phyloP scores from a whole-genome alignment of 1,140 invertebrate species.

The Nixonia krombeini region DNA sequence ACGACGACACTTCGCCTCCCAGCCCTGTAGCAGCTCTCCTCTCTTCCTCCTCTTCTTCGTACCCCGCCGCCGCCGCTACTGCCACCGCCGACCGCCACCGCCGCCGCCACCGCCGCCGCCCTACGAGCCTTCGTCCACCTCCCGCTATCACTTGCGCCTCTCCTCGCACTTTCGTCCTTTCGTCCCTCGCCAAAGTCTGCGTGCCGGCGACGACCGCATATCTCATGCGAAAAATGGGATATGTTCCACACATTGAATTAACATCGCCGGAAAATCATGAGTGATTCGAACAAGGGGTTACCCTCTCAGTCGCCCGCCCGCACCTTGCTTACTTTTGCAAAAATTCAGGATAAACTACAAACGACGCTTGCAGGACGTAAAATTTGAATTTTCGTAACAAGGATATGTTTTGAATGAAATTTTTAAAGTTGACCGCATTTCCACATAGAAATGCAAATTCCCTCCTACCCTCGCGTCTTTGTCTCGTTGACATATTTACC shows the following conservation, averaged over 20 bases:
- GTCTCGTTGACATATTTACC: too few relatives aligned
- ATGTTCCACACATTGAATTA: conserved; percentile 32
- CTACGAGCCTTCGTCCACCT: conserved; percentile 49
- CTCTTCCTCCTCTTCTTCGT: conserved; percentile 30
- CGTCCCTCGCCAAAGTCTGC: conserved; percentile 55
- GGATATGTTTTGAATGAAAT: too few relatives aligned
- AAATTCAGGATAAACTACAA: too few relatives aligned
- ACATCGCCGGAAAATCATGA: too few relatives aligned
- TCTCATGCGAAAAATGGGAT: conserved; percentile 43
- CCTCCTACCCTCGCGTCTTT: too few relatives aligned
- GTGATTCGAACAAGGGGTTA: too few relatives aligned
- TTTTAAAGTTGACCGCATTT: too few relatives aligned
- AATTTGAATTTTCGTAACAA: too few relatives aligned
- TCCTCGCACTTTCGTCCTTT: conserved; percentile 45
- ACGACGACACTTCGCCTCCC: conserved; percentile 72
- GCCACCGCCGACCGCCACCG: conserved; percentile 35
- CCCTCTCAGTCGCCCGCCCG: too few relatives aligned
- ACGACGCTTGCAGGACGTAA: too few relatives aligned
- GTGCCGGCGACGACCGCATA: conserved; percentile 54
- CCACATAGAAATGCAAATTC: too few relatives aligned
- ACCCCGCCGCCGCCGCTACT: conserved; percentile 28
- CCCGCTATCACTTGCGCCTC: conserved; percentile 34
- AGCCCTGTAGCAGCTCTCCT: conserved; percentile 51
- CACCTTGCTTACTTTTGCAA: too few relatives aligned
- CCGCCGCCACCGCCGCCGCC: conserved; percentile 39